Conservation (phyloP, 2,797 vertebrate genomes). For the Gobio occitaniae region DNA sequence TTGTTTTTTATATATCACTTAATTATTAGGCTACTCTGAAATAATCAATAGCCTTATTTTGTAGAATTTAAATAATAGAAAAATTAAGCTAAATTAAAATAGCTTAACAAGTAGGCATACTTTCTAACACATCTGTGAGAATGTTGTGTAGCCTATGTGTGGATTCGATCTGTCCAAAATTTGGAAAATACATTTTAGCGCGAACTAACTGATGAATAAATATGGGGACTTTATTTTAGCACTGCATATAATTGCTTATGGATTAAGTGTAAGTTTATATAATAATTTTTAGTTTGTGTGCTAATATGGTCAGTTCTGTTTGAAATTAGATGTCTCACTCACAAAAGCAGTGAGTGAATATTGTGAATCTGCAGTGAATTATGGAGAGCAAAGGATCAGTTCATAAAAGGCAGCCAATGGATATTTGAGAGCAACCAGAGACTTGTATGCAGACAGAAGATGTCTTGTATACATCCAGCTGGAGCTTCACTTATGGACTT, state of each 20-base stretch:
- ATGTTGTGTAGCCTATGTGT: background rate
- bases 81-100: background rate
- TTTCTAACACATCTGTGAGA: background rate
- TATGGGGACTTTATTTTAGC: background rate
- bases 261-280: conserved; percentile 14
- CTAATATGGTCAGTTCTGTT: conserved; percentile 31
- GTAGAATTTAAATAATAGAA: too few relatives aligned
- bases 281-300: background rate
- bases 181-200: background rate
- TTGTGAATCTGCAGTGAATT: conserved; percentile 37
- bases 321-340: conserved; percentile 22
- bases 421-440: conserved; percentile 45
- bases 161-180: background rate
- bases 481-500: conserved; percentile 50
- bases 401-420: conserved; percentile 34
- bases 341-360: background rate
- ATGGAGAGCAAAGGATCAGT: conserved; percentile 27
- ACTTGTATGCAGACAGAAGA: conserved; percentile 54
- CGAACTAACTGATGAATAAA: background rate
- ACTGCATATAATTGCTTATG: background rate
- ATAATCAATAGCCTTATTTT: background rate
- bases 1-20: background rate
- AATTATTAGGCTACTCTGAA: background rate
- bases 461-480: conserved; percentile 44
- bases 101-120: too few relatives aligned